These are phyloP conservation scores for Phyllotreta cruciferae DNA, from an alignment of 2,888 invertebrate genomes.

Conservation along the genomic window DNA sequence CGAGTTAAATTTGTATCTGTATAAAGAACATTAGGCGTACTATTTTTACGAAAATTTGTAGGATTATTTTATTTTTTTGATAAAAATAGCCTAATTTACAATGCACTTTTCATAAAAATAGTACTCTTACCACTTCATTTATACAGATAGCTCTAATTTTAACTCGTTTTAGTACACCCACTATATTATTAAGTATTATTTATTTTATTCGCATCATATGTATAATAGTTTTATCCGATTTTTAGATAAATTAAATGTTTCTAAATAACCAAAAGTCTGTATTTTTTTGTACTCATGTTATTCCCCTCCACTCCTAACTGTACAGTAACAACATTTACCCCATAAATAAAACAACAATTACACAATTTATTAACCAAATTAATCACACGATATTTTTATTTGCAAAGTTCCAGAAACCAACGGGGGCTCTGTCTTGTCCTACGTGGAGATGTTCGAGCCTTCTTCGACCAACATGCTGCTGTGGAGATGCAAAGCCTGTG, in stretches of 20 bases:
- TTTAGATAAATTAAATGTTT: constrained; percentile 28
- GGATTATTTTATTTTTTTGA: no score
- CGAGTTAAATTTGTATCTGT: no score
- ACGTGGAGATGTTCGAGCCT: constrained; percentile 83
- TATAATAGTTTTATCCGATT: constrained; percentile 18
- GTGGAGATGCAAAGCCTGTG: constrained; percentile 83
- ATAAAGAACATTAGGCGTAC: no score
- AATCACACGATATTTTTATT: background rate
- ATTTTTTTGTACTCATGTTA: no score
- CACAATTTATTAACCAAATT: background rate
- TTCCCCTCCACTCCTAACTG: background rate
- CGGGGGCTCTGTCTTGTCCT: constrained; percentile 64
- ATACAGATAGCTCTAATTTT: no score
- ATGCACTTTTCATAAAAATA: no score
- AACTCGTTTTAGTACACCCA: no score
- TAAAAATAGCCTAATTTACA: no score
- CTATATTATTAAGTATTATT: constrained; percentile 25
- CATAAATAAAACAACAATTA: constrained; percentile 1
- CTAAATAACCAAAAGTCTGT: background rate
- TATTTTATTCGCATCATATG: constrained; percentile 18
- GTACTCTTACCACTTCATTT: no score
- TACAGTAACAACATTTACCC: background rate
- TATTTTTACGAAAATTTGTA: no score
- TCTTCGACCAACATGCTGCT: constrained; percentile 74
- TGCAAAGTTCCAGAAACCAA: constrained; percentile 48